phyloP scores from a whole-genome alignment of 2,113 vertebrate species.

The Puffinus mauretanicus region DNA sequence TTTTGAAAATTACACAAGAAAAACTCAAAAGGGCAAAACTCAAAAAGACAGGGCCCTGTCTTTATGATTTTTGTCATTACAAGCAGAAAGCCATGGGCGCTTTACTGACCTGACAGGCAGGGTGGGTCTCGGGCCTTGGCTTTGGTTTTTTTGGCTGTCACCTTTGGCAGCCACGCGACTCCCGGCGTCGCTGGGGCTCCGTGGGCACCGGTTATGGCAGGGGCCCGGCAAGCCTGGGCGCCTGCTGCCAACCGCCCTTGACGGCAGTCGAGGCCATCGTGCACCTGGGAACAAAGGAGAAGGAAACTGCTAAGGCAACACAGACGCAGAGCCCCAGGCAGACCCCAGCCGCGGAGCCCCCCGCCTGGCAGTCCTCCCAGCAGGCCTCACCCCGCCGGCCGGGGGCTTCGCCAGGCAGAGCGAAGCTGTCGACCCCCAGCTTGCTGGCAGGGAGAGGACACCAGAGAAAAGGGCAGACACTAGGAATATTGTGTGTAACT shows the following conservation, averaged over 20 bases:
- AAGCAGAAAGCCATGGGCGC: background rate
- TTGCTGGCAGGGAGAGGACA: background rate
- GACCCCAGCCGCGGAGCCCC: background rate
- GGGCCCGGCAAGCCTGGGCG: background rate
- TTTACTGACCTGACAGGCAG: background rate
- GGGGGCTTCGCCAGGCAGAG: background rate
- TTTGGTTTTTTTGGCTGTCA: background rate
- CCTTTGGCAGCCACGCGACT: background rate
- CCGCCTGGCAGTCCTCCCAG: accelerated
- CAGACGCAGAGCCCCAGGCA: background rate
- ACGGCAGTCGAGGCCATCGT: accelerated
- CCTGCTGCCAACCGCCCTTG: background rate
- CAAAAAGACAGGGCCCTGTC: no score
- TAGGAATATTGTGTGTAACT: background rate
- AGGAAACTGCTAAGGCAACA: no score
- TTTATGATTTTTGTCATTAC: background rate
- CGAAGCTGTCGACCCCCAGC: background rate
- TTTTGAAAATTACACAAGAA: background rate
- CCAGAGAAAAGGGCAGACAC: background rate
- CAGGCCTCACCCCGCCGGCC: accelerated
- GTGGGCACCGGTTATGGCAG: no score
- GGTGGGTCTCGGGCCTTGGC: no score
- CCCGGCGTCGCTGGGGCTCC: background rate
- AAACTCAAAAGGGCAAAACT: background rate
- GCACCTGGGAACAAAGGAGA: background rate